Percentiles rank a stretch among this genome's conserved stretches.
Conservation (phyloP, 1,140 invertebrate species). For the Brachionus koreanus region DNA sequence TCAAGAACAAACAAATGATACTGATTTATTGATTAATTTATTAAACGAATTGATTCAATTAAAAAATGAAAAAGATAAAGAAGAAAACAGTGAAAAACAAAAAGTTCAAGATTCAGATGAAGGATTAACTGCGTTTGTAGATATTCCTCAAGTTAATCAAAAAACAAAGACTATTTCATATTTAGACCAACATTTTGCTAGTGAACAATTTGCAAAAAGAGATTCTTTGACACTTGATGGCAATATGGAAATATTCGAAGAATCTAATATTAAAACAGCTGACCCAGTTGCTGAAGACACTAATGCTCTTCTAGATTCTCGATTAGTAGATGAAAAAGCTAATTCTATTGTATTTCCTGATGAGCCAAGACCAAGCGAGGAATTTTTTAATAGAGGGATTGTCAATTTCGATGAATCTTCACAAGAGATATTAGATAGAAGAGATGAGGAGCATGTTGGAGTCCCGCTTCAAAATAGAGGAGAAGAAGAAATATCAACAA, state of each 20-base stretch:
- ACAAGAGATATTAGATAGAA: not conserved
- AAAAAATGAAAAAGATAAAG: not conserved
- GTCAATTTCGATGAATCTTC: not conserved
- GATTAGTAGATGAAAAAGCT: not conserved
- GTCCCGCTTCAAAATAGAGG: not conserved
- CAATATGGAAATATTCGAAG: not conserved
- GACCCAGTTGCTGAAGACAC: not conserved
- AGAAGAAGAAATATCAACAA: not conserved
- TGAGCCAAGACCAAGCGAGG: slow-evolving; percentile 27
- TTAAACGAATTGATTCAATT: not conserved
- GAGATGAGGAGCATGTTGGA: not conserved
- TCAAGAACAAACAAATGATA: not conserved
- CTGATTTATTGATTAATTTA: not conserved
- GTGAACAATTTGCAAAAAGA: slow-evolving; percentile 11
- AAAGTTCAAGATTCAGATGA: not conserved
- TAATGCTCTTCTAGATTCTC: too few relatives aligned
- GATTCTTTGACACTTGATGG: not conserved
- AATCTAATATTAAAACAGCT: not conserved
- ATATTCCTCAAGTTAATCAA: not conserved
- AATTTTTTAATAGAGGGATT: not conserved
- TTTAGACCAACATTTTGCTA: not conserved
- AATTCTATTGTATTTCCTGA: not conserved
- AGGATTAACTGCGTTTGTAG: not conserved
- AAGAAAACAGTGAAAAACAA: not conserved
- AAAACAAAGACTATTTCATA: not conserved